These are phyloP conservation scores for Limnephilus rhombicus DNA, from an alignment of 2,888 invertebrate genomes.

Conservation along the genomic window DNA sequence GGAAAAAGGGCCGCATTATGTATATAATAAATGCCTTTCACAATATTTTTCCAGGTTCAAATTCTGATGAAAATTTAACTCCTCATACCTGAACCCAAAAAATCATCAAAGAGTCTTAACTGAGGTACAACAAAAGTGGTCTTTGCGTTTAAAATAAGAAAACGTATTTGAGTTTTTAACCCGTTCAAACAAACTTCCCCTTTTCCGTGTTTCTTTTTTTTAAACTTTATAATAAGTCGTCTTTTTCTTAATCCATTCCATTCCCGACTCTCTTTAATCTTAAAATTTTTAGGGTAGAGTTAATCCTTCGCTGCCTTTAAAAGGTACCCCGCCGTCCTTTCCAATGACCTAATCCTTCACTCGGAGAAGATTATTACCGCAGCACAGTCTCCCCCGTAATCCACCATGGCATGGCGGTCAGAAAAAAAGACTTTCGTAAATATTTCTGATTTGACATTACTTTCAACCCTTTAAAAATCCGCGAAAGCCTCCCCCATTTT, in stretches of 20 bases:
- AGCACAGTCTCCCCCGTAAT: not conserved
- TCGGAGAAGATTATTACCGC: slow-evolving; percentile 5
- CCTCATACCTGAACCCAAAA: not conserved
- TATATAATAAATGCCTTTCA: not conserved
- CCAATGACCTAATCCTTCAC: not conserved
- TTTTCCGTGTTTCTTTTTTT: not conserved
- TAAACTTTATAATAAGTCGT: not conserved
- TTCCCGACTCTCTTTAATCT: not conserved
- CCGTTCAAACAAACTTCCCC: not conserved
- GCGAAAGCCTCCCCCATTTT: not conserved
- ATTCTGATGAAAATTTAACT: not conserved
- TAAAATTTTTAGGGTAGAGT: not conserved
- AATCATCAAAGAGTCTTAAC: not conserved
- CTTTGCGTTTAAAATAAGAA: not conserved
- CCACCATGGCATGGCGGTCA: not conserved
- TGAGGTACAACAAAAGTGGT: not conserved
- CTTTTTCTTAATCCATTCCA: not conserved
- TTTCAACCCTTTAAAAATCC: not conserved
- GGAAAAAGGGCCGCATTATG: not conserved
- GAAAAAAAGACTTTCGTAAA: not conserved
- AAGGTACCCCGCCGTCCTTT: not conserved
- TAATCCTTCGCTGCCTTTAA: not conserved
- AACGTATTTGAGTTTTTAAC: not conserved
- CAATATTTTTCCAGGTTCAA: not conserved
- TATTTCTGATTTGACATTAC: not conserved